Conservation (phyloP, 2,797 vertebrate species). For the Zenarchopterus dispar region DNA sequence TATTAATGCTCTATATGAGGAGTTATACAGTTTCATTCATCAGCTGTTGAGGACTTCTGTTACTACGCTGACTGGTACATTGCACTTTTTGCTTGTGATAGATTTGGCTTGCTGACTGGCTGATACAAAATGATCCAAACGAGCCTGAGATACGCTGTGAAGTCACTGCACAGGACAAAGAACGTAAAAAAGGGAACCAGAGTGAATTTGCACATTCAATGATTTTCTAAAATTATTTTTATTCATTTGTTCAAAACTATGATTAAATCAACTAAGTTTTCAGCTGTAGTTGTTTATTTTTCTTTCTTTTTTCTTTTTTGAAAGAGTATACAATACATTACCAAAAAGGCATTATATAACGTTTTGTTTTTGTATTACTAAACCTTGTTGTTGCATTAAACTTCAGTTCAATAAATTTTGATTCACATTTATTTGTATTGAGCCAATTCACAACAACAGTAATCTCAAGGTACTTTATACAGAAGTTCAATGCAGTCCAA, state of each 20-base stretch:
- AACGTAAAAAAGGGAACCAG: conserved; percentile 9
- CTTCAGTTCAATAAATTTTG: too few relatives aligned
- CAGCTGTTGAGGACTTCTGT: neutral
- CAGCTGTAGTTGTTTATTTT: neutral
- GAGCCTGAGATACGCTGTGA: conserved; percentile 81
- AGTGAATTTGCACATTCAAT: neutral
- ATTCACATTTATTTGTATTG: too few relatives aligned
- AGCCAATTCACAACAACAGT: too few relatives aligned
- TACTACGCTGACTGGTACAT: neutral
- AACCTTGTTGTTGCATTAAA: neutral
- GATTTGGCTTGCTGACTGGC: conserved; percentile 96
- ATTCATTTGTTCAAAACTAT: neutral
- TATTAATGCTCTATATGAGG: conserved; percentile 25
- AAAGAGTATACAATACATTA: too few relatives aligned
- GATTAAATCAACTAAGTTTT: conserved; percentile 16
- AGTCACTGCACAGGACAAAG: conserved; percentile 47
- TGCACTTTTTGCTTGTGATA: conserved; percentile 58
- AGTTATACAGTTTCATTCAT: neutral
- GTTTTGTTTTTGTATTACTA: too few relatives aligned
- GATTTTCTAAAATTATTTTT: neutral
- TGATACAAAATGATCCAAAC: conserved; percentile 91
- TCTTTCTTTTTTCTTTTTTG: neutral
- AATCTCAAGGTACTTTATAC: too few relatives aligned
- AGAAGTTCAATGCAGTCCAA: too few relatives aligned
- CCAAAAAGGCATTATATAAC: too few relatives aligned